Percentiles rank a stretch among this genome's conserved stretches.
Evolutionary conservation across 2,113 vertebrate species (phyloP).

Genomic region (Vulpes ferrilata): DNA sequence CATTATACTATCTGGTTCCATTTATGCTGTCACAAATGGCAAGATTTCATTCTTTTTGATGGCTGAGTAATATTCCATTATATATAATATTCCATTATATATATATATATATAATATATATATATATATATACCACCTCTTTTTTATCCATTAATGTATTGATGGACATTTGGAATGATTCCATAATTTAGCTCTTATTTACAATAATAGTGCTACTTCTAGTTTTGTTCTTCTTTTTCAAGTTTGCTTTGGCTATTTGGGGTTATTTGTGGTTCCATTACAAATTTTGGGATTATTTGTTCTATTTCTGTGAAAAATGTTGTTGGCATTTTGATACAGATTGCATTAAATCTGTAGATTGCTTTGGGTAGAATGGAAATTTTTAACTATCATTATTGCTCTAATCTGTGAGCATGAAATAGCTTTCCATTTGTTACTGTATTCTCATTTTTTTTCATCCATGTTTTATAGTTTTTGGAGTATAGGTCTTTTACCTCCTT

Average conservation of each 20-base stretch:
- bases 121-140: neutral
- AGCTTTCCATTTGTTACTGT: neutral
- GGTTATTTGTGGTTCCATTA: neutral
- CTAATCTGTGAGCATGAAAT: neutral
- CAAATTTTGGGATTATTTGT: neutral
- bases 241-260: neutral
- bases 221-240: neutral
- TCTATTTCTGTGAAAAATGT: neutral
- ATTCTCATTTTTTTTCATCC: neutral
- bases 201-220: neutral
- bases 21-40: neutral
- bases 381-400: neutral
- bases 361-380: neutral
- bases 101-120: no score
- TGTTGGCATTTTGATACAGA: neutral
- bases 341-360: neutral
- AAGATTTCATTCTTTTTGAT: neutral
- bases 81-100: neutral
- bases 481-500: neutral
- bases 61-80: neutral
- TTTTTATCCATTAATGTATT: neutral
- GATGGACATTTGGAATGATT: neutral
- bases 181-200: neutral
- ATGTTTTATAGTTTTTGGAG: neutral
- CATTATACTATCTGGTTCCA: neutral